Percentiles rank a stretch among this genome's conserved stretches.
Evolutionary conservation across 2,888 invertebrate species (phyloP).

Genomic region (Standfussiana lucernea): DNA sequence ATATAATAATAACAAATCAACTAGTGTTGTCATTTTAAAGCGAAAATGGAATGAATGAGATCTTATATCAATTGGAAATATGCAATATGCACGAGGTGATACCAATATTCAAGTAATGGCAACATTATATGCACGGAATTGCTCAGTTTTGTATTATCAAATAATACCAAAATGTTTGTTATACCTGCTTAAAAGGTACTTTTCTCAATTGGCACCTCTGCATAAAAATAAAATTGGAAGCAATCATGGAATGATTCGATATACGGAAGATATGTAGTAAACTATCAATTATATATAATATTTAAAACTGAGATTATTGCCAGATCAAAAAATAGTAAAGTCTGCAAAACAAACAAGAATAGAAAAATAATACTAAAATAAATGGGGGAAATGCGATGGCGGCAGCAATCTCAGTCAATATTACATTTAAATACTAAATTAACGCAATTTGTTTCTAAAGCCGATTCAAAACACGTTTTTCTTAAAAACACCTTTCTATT

Average conservation of each 20-base stretch:
- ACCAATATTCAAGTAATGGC: slow-evolving; percentile 18
- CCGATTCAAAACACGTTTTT: slow-evolving; percentile 47
- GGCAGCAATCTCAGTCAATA: slow-evolving; percentile 74
- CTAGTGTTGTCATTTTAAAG: slow-evolving; percentile 77
- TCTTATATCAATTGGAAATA: slow-evolving; percentile 76
- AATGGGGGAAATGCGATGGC: slow-evolving; percentile 59
- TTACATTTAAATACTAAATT: slow-evolving; percentile 69
- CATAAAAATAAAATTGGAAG: slow-evolving; percentile 77
- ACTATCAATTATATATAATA: slow-evolving; percentile 72
- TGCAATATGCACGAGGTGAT: slow-evolving; percentile 37
- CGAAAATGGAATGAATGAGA: slow-evolving; percentile 88
- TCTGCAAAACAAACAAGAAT: slow-evolving; percentile 64
- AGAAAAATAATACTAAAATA: slow-evolving; percentile 63
- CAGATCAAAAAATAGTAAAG: slow-evolving; percentile 69
- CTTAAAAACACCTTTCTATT: slow-evolving; percentile 47
- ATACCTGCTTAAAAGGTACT: slow-evolving; percentile 6
- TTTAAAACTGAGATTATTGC: slow-evolving; percentile 80
- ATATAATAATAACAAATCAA: slow-evolving; percentile 58
- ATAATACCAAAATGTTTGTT: slow-evolving; percentile 27
- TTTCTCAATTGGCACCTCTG: slow-evolving; percentile 35
- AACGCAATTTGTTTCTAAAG: slow-evolving; percentile 66
- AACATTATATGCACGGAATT: slow-evolving; percentile 43
- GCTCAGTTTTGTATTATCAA: slow-evolving; percentile 29
- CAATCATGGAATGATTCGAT: slow-evolving; percentile 85
- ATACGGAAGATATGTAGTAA: slow-evolving; percentile 77